Base-by-base conservation (phyloP, 2,113 vertebrate species). In the Cryptoleucopteryx plumbea region DNA sequence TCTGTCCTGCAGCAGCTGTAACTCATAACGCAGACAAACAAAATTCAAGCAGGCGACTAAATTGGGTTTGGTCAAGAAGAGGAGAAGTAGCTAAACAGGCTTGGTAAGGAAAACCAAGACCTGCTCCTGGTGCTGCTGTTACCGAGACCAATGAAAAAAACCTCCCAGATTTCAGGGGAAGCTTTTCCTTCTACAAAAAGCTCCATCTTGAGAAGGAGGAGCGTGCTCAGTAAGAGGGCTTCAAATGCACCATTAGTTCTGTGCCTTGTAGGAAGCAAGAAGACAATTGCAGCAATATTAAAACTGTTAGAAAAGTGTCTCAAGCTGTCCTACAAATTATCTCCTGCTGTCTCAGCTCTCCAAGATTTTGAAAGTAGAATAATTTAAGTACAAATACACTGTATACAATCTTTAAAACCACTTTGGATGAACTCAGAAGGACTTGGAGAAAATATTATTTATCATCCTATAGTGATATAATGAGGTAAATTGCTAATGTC, bases 401-500 rank as follows among this genome's bases (percentile, higher is more conserved):
- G n/a, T 71, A n/a, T 13, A 63, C 68, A 17, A 29, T 88, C 82
- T 77, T 94, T 36, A 50, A 92, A 95, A 74, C 31, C 10, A 10
- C 52, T 62, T 47, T 47, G 67, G 50, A 48, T 47, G 47, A 63
- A 36, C 52, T 79, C 29, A 12, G 72, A 86, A 92, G 84, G 22
- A 40, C 66, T 47, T 20, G 45, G 23, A 55, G 81, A 89, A 88
- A 81, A 55, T 22, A 12, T 40, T 91, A 93, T 96, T 95, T 93
- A 83, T 95, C 56, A 25, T 45, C 86, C n/a, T 58, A 62, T 36
- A 29, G 71, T 62, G n/a, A 86, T 13, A 59, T 63, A 75, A 85
- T 70, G 73, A 93, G 93, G 75, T 15, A 88, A 88, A 81, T 61
- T 3, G 72, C 87, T 93, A 94, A 96, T 67, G 93, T 70, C 81